A percentile compares a stretch with the other conserved stretches of the same genome.
These are phyloP conservation scores for Eunapius fragilis DNA, from an alignment of 37 sponge, comb jelly and placozoan genomes.

Conservation along the genomic window DNA sequence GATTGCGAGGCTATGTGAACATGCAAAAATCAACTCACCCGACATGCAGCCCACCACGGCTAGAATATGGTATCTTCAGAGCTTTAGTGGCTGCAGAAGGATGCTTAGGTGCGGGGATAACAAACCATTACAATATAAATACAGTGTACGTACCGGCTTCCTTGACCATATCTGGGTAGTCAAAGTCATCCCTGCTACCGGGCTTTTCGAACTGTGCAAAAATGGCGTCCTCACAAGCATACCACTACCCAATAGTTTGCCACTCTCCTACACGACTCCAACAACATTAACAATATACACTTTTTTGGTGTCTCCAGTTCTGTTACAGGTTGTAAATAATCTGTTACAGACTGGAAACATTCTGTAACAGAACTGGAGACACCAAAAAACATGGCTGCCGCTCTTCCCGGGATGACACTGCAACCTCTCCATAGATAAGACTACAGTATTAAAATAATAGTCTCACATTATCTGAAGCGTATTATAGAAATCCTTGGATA, in stretches of 20 bases:
- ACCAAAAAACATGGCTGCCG: too few species aligned
- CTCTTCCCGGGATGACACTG: too few species aligned
- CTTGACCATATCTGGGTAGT: constrained; percentile 93
- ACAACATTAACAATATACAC: too few species aligned
- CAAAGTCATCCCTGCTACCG: constrained; percentile 84
- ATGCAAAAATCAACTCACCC: constrained; percentile 27
- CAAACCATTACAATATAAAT: background rate
- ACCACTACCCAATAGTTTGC: background rate
- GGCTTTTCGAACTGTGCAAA: constrained; percentile 90
- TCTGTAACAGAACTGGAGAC: too few species aligned
- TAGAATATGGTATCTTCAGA: constrained; percentile 52
- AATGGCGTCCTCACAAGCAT: background rate
- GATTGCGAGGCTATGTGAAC: background rate
- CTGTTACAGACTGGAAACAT: too few species aligned
- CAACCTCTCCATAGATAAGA: too few species aligned
- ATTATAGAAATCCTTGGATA: too few species aligned
- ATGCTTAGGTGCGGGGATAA: background rate
- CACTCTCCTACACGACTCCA: constrained; percentile 58
- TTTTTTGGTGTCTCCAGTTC: too few species aligned
- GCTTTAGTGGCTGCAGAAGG: constrained; percentile 59
- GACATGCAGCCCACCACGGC: constrained; percentile 82
- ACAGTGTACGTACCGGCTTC: constrained; percentile 83
- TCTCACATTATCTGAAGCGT: too few species aligned
- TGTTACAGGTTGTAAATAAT: too few species aligned
- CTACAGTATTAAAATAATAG: too few species aligned